Conservation (phyloP, 2,113 vertebrate genomes). For the Castor canadensis region DNA sequence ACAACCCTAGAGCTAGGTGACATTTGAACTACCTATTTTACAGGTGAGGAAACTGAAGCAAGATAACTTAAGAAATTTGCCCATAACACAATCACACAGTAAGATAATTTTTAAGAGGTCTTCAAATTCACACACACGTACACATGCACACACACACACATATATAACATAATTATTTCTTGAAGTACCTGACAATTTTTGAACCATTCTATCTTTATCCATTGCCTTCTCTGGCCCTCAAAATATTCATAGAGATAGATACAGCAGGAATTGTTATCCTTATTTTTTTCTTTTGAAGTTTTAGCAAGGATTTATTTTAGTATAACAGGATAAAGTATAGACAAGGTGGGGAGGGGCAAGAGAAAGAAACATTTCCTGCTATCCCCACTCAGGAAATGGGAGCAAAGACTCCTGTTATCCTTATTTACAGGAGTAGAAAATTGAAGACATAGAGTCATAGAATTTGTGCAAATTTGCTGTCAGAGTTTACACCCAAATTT, state of each 20-base stretch:
- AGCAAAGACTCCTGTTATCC: no score
- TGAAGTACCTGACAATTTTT: not conserved
- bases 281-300: no score
- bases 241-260: not conserved
- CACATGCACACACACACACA: no score
- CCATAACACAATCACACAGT: not conserved
- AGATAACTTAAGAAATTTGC: not conserved
- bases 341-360: no score
- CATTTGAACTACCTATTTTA: not conserved
- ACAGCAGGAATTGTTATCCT: not conserved
- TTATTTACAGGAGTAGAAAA: constrained; percentile 9
- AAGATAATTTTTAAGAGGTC: not conserved
- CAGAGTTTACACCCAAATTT: not conserved
- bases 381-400: no score
- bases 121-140: not conserved
- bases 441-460: not conserved
- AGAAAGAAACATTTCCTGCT: no score
- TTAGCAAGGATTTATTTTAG: no score
- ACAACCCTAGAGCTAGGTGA: not conserved
- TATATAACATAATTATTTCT: not conserved
- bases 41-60: not conserved
- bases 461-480: not conserved
- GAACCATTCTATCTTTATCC: not conserved
- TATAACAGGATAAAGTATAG: no score
- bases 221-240: not conserved